A percentile compares a stretch with the other conserved stretches of the same genome.
Evolutionary conservation across 2,888 invertebrate species (phyloP).

Genomic region (Drosophila rellima): DNA sequence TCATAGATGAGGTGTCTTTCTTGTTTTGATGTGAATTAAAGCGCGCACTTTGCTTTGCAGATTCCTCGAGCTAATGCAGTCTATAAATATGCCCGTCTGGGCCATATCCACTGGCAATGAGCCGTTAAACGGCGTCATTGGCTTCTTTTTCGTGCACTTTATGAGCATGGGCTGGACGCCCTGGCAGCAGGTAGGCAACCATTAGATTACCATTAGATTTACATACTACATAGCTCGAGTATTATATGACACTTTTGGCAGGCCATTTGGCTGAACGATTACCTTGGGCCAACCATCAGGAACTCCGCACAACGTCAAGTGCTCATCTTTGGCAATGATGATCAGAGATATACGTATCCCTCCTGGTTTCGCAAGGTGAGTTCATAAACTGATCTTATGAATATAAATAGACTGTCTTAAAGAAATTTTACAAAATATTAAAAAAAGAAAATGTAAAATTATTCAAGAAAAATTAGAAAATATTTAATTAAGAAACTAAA

Average conservation of each 20-base stretch:
- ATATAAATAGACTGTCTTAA: not conserved
- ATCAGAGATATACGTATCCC: conserved; percentile 89
- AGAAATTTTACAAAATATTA: too few relatives aligned
- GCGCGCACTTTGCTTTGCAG: conserved; percentile 48
- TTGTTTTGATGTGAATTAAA: conserved; percentile 6
- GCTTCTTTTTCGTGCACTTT: conserved; percentile 87
- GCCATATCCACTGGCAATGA: conserved; percentile 96
- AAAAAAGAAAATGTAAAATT: too few relatives aligned
- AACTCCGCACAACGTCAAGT: conserved; percentile 87
- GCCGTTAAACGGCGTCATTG: conserved; percentile 90
- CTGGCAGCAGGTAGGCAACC: conserved; percentile 85
- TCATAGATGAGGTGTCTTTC: conserved; percentile 5
- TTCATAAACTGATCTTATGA: conserved; percentile 7
- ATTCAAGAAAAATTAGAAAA: too few relatives aligned
- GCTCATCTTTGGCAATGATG: conserved; percentile 92
- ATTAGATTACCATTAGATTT: conserved; percentile 6
- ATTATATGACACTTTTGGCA: conserved; percentile 75
- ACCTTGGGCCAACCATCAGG: conserved; percentile 91
- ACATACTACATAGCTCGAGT: not conserved
- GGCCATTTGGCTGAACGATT: conserved; percentile 89
- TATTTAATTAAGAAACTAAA: too few relatives aligned
- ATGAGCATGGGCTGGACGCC: conserved; percentile 94
- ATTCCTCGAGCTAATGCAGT: conserved; percentile 90
- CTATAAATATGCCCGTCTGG: conserved; percentile 91
- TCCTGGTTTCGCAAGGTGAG: conserved; percentile 89